Evolutionary conservation across 2,888 invertebrate genomes (phyloP).

Genomic region (Sipunculus nudus): DNA sequence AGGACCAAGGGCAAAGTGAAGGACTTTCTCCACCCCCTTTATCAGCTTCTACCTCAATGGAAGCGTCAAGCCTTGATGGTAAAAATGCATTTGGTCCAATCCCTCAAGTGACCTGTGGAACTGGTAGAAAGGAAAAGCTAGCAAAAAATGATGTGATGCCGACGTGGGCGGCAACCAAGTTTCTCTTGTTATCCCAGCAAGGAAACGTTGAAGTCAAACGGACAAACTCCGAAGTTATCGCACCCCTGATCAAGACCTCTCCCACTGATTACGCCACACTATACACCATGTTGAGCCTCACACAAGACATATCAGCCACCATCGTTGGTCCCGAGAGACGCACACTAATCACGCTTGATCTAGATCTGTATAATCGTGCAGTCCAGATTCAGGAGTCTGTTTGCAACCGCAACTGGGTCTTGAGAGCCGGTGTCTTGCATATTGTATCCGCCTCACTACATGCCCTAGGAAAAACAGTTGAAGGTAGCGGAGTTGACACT

Average conservation of each 20-base stretch:
- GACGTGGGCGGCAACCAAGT: no score
- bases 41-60: no score
- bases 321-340: conserved; percentile 18
- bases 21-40: no score
- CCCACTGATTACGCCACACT: conserved; percentile 21
- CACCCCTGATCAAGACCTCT: conserved; percentile 15
- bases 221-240: no score
- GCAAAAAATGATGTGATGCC: no score
- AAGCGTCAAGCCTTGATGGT: no score
- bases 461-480: conserved; percentile 26
- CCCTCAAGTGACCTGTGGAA: no score
- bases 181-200: no score
- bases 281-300: conserved; percentile 16
- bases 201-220: no score
- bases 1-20: no score
- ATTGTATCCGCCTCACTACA: conserved; percentile 28
- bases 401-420: conserved; percentile 19
- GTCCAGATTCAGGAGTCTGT: conserved; percentile 20
- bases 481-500: conserved; percentile 19
- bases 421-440: conserved; percentile 11
- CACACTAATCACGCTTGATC: conserved; percentile 15
- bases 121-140: no score
- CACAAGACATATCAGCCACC: conserved; percentile 16
- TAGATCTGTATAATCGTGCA: conserved; percentile 18
- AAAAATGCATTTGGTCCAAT: no score